Conservation (phyloP, 2,113 vertebrate species). For the Heterotis niloticus region DNA sequence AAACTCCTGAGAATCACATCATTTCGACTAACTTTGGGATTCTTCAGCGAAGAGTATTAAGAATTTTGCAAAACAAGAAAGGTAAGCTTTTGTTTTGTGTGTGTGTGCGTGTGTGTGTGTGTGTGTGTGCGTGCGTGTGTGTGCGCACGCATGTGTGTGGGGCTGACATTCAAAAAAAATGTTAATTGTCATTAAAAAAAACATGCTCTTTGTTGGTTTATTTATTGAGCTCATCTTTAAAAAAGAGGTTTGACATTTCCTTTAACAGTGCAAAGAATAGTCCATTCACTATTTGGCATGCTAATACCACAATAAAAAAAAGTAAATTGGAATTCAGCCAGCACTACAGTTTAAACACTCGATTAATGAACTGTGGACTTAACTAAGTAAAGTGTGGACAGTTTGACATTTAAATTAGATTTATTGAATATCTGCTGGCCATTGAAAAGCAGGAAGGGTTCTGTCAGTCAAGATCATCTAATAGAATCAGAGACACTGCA, state of each 20-base stretch:
- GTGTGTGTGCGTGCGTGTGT: too few relatives aligned
- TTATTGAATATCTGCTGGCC: background rate
- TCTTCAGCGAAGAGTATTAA: slow-evolving; percentile 34
- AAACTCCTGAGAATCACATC: background rate
- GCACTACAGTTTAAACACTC: background rate
- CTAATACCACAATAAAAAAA: background rate
- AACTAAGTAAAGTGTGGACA: background rate
- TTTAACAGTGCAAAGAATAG: background rate
- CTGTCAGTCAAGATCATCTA: background rate
- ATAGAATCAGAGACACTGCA: slow-evolving; percentile 23
- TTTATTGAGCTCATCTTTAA: background rate
- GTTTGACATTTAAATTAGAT: background rate
- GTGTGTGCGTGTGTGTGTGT: slow-evolving; percentile 37
- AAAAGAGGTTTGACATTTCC: background rate
- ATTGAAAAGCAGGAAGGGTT: background rate
- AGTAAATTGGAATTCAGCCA: background rate
- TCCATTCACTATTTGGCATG: background rate
- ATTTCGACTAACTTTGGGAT: slow-evolving; percentile 24
- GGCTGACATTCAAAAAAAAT: background rate
- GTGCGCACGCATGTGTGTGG: too few relatives aligned
- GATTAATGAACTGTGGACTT: background rate
- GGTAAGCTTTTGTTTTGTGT: slow-evolving; percentile 57
- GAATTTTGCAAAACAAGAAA: slow-evolving; percentile 37
- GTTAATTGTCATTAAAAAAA: background rate
- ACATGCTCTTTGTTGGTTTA: background rate